These are phyloP conservation scores for Nebria ingens DNA, from an alignment of 1,140 invertebrate species.

Conservation along the genomic window DNA sequence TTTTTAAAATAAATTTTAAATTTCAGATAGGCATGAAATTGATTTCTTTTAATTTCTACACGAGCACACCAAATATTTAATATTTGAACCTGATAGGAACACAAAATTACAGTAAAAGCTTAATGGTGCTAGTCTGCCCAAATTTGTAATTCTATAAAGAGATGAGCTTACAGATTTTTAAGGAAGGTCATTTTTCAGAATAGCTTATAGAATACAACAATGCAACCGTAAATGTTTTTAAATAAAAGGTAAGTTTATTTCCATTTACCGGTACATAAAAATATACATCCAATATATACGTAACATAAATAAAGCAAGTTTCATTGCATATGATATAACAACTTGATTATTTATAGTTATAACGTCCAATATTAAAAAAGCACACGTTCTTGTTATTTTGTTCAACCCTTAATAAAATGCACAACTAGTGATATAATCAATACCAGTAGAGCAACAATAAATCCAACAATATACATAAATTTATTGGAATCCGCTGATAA, in stretches of 20 bases:
- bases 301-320: constrained; percentile 4
- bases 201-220: constrained; percentile 14
- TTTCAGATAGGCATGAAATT: no score
- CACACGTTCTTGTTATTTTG: no score
- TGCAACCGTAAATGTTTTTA: constrained; percentile 6
- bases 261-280: not conserved
- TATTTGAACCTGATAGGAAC: no score
- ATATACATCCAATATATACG: not conserved
- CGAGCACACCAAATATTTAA: no score
- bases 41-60: no score
- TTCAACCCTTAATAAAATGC: constrained; percentile 32
- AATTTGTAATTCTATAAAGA: no score
- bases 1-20: no score
- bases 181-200: no score
- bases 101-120: no score
- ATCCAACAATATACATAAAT: constrained; percentile 42
- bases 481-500: constrained; percentile 40
- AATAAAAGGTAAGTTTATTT: constrained; percentile 2
- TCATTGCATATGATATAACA: constrained; percentile 14
- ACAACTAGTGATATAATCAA: constrained; percentile 46
- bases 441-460: constrained; percentile 45
- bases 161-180: no score
- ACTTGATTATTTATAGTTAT: constrained; percentile 19
- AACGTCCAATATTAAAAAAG: no score
- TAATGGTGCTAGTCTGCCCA: no score